Base-by-base conservation (phyloP, 2,888 invertebrate species). In the Alentia gelatinosa region DNA sequence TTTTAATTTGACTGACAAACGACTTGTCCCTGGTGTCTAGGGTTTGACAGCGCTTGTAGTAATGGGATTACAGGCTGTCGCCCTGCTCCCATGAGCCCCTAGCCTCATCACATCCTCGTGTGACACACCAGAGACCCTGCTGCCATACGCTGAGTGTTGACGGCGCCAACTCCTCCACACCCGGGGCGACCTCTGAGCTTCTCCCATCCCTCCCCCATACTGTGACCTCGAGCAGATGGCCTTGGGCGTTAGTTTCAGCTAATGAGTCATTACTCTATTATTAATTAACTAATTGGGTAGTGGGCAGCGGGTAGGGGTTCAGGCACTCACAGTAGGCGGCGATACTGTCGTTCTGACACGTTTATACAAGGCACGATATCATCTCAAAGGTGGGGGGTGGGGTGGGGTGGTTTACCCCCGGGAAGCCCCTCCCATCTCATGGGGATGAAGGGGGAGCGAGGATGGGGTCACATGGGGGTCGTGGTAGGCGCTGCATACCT, bases 181-280 rank as follows among this genome's bases (percentile, higher is more conserved):
- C 63, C 1, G 68, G 68, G 12, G 26, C 26, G 68, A 30, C 68
- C 68, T 68, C 4, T 9, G 68, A 30, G 68, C 12, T 26, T 30
- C 47, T 47, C 47, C 47, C 47, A 7, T 19, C 30, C 26, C 30
- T 30, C 12, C 30, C 68, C 23, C 68, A 19, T 56, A 56, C 56
- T 4, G 56, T 1, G 56, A 56, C 56, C 56, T 12, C n/a, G 56
- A 68, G 12, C 83, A 83, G 83, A 83, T 83, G 83, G 39, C 83
- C 83, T 23, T n/a, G 26, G 83, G 83, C 68, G 30, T 83, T 83
- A 83, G 83, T 35, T 40, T 40, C 39, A 83, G 9, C 23, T 83
- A 83, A 83, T 83, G 83, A 83, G 5, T 83, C 83, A 83, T 83
- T 83, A 83, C 83, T 40, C 83, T 40, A 37, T 83, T 83, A 83